phyloP scores from a whole-genome alignment of 2,113 vertebrate genomes.

The Myotis lucifugus region DNA sequence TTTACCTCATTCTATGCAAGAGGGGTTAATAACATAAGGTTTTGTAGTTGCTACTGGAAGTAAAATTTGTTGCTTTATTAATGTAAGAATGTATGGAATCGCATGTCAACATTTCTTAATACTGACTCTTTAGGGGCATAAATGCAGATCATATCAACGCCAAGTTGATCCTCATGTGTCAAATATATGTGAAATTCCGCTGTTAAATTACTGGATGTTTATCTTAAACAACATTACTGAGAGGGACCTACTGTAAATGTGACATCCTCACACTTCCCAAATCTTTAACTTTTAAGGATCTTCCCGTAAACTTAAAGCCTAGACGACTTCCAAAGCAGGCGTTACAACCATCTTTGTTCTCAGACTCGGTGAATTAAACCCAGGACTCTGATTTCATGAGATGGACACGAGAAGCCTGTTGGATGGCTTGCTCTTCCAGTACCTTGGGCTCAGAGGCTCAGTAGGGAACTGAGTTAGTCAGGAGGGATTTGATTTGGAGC shows the following conservation, averaged over 20 bases:
- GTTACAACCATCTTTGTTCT: slow-evolving; percentile 48
- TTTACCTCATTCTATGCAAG: slow-evolving; percentile 92
- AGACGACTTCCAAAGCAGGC: slow-evolving; percentile 65
- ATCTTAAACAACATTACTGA: slow-evolving; percentile 74
- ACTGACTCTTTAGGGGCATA: slow-evolving; percentile 77
- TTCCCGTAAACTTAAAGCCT: slow-evolving; percentile 64
- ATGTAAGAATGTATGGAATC: slow-evolving; percentile 85
- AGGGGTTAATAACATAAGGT: slow-evolving; percentile 87
- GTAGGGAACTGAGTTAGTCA: neutral
- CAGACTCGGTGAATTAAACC: slow-evolving; percentile 55
- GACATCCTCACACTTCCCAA: slow-evolving; percentile 67
- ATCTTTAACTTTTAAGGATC: slow-evolving; percentile 61
- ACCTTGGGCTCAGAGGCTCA: slow-evolving; percentile 5
- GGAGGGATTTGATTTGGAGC: slow-evolving; percentile 52
- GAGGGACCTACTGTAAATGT: slow-evolving; percentile 81
- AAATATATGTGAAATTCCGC: slow-evolving; percentile 78
- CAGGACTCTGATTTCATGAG: slow-evolving; percentile 36
- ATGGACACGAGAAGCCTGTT: neutral
- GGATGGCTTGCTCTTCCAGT: neutral
- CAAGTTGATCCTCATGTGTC: slow-evolving; percentile 77
- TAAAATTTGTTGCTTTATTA: slow-evolving; percentile 84
- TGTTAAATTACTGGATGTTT: slow-evolving; percentile 81
- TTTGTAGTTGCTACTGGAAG: slow-evolving; percentile 89
- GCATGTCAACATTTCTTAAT: slow-evolving; percentile 82
- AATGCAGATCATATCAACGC: slow-evolving; percentile 75